phyloP scores from a whole-genome alignment of 2,888 invertebrate genomes.

The Calameuta idolon region DNA sequence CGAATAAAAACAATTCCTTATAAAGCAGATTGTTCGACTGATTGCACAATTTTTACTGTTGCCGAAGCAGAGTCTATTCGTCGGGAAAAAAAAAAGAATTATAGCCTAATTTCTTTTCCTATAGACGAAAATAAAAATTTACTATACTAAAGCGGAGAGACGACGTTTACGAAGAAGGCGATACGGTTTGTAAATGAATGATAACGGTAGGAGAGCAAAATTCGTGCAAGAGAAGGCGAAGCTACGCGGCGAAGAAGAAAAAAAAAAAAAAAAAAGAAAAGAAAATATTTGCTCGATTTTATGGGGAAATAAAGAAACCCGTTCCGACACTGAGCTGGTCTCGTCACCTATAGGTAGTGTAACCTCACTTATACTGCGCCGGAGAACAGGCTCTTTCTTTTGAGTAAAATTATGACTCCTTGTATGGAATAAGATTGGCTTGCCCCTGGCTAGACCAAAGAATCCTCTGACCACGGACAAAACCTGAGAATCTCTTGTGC shows the following conservation, averaged over 20 bases:
- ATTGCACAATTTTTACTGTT: background rate
- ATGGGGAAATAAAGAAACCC: background rate
- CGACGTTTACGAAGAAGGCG: background rate
- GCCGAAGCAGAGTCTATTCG: background rate
- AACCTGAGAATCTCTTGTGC: background rate
- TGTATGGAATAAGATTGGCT: conserved; percentile 4
- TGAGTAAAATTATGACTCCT: conserved; percentile 7
- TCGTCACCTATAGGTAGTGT: background rate
- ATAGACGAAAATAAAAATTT: background rate
- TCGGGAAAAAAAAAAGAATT: background rate
- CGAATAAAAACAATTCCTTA: background rate
- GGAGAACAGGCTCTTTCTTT: background rate
- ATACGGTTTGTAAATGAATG: background rate
- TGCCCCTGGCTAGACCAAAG: conserved; percentile 5
- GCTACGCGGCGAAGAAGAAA: background rate
- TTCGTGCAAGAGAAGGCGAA: background rate
- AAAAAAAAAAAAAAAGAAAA: background rate
- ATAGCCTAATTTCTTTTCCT: background rate
- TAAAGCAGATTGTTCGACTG: background rate
- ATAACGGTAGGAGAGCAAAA: background rate
- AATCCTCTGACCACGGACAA: background rate
- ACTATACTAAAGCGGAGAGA: background rate
- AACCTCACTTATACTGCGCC: background rate
- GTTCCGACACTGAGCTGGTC: background rate
- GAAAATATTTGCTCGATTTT: conserved; percentile 3